Evolutionary conservation across 2,797 vertebrate genomes (phyloP), one percentile per base, ranked within the genome.

Genomic region (Rhinatrema bivittatum): DNA sequence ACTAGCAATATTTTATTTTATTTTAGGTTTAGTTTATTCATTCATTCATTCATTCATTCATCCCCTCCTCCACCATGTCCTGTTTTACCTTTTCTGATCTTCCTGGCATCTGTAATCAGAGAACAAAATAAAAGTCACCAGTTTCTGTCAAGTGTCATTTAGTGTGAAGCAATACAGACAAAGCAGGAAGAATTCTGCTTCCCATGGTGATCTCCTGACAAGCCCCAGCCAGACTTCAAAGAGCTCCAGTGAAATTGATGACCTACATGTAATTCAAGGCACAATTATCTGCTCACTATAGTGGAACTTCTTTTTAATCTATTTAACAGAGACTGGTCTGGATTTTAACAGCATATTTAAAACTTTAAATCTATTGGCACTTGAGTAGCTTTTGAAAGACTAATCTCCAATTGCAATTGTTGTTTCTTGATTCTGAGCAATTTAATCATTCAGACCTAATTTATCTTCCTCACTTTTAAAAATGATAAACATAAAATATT

Each of bases 221-320:
- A 49, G 11, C 9, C 37, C 13, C 9, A 20, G 24, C 27, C 4
- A n/a, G 43, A 44, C 30, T 60, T 73, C 42, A 56, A 60, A 52
- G n/a, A 5, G 5, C 68, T 40, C 30, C 49, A 19, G 16, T 42
- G 29, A 68, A 70, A 56, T 57, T 51, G 60, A 44, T 54, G 50
- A 42, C 34, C 36, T 53, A 50, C 26, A 39, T 36, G 26, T 41
- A 53, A 53, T 36, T 26, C 21, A 47, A 45, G 40, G 24, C 31
- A 38, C 10, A 43, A 10, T 34, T 53, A 36, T 20, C 33, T 56
- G 29, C 15, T 29, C 16, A 37, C 3, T 43, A 16, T 36, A 18
- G 13, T 45, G 11, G 15, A 56, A 43, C 7, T 30, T 9, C 10
- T 52, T 10, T 12, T 28, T 11, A 39, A 28, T 26, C 4, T 30